These are phyloP conservation scores for Atrichornis clamosus DNA, from an alignment of 2,113 vertebrate species.

Conservation along the genomic window DNA sequence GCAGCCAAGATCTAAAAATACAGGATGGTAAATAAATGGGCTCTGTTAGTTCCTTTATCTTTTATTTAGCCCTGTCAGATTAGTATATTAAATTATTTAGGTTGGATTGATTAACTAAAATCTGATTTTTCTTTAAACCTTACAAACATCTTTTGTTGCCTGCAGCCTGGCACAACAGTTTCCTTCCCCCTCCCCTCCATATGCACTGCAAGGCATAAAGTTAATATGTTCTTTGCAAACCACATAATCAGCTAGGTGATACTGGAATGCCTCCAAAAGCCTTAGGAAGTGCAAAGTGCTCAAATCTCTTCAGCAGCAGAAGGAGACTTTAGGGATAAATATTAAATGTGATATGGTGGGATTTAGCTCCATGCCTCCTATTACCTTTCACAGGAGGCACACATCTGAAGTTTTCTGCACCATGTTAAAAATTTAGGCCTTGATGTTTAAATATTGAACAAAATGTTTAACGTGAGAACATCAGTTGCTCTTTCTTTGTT, in stretches of 20 bases:
- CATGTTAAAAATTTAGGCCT: conserved; percentile 34
- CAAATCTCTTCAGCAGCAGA: not conserved
- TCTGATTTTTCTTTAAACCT: not conserved
- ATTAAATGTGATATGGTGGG: not conserved
- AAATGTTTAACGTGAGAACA: conserved; percentile 1
- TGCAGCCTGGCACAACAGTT: not conserved
- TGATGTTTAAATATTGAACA: conserved; percentile 55
- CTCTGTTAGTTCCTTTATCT: not conserved
- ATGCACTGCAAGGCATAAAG: not conserved
- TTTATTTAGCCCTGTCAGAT: not conserved
- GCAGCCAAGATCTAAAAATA: not conserved
- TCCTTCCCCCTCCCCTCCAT: not conserved
- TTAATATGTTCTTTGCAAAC: not conserved
- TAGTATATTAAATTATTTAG: not conserved
- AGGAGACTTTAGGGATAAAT: conserved; percentile 33
- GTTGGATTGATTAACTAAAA: not conserved
- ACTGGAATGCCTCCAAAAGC: not conserved
- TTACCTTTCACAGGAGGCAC: not conserved
- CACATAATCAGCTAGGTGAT: not conserved
- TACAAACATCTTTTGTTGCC: not conserved
- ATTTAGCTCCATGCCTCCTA: not conserved
- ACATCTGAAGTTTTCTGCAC: not conserved
- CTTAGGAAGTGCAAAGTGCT: not conserved
- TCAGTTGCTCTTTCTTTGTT: not conserved
- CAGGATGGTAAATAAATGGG: not conserved